Percentiles rank a stretch among this genome's conserved stretches.
Evolutionary conservation across 2,797 vertebrate genomes (phyloP).

Genomic region (Falco concolor): DNA sequence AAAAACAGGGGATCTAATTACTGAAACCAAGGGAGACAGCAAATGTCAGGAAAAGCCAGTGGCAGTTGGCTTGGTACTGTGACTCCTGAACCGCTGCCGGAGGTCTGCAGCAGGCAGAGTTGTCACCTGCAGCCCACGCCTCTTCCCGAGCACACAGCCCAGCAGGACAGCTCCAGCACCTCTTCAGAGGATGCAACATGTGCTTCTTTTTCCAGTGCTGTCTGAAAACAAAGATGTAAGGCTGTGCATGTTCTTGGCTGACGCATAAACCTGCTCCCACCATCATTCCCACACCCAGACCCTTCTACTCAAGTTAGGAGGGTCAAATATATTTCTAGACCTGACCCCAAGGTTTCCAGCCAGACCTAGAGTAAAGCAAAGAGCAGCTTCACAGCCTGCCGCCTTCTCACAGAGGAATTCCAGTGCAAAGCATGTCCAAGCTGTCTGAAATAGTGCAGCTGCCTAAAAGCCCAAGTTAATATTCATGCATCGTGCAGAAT

Average conservation of each 20-base stretch:
- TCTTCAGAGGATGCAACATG: neutral
- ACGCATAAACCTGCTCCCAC: neutral
- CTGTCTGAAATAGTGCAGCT: conserved; percentile 3
- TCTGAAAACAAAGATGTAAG: neutral
- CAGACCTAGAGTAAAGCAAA: neutral
- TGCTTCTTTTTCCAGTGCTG: neutral
- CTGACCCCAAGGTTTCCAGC: neutral
- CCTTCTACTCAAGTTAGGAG: neutral
- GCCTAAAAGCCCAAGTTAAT: conserved; percentile 34
- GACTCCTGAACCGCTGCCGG: neutral
- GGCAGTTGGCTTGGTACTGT: neutral
- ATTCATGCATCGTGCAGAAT: conserved; percentile 1
- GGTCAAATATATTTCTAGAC: neutral
- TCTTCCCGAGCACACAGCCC: neutral
- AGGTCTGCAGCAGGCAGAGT: neutral
- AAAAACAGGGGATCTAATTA: conserved; percentile 34
- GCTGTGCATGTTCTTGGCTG: neutral
- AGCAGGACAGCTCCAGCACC: neutral
- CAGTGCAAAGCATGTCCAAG: neutral
- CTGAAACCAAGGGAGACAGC: neutral
- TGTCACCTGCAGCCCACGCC: neutral
- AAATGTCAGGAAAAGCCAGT: conserved; percentile 32
- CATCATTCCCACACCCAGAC: neutral
- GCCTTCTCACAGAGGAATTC: neutral
- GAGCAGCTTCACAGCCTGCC: neutral